Evolutionary conservation across 2,888 invertebrate genomes (phyloP).

Genomic region (Selenia dentaria): DNA sequence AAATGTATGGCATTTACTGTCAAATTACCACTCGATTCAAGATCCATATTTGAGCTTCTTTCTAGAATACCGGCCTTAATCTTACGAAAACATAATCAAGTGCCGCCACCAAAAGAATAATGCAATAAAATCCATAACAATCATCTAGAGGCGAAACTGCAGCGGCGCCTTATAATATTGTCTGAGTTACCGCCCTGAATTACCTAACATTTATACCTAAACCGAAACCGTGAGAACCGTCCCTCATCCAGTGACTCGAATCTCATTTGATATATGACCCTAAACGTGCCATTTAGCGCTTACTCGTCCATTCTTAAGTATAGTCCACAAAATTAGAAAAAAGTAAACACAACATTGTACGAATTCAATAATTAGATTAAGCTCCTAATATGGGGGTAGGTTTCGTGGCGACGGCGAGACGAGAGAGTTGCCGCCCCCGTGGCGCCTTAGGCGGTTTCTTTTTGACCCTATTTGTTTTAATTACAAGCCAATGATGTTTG

Average conservation of each 20-base stretch:
- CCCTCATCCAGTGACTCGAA: constrained; percentile 72
- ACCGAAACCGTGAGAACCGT: constrained; percentile 73
- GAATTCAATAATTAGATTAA: constrained; percentile 85
- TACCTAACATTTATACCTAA: constrained; percentile 51
- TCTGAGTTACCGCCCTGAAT: constrained; percentile 53
- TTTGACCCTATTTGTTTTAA: constrained; percentile 84
- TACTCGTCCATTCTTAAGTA: constrained; percentile 80
- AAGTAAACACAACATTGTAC: constrained; percentile 84
- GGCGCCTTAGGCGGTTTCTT: constrained; percentile 78
- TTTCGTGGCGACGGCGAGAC: constrained; percentile 70
- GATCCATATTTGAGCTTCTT: no score
- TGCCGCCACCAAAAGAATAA: constrained; percentile 40
- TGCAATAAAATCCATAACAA: constrained; percentile 67
- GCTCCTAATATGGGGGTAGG: constrained; percentile 78
- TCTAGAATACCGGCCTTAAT: no score
- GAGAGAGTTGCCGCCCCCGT: constrained; percentile 68
- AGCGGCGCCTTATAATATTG: constrained; percentile 63
- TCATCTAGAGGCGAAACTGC: constrained; percentile 71
- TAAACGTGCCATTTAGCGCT: constrained; percentile 85
- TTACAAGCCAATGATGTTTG: constrained; percentile 77
- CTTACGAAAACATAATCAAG: constrained; percentile 30
- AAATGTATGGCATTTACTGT: no score
- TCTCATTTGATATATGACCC: constrained; percentile 76
- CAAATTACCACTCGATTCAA: no score
- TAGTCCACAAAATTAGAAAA: constrained; percentile 81